Base-by-base conservation (phyloP, 30 jellyfish, hydroid and myxozoan species). In the Euphysa ruthae region DNA sequence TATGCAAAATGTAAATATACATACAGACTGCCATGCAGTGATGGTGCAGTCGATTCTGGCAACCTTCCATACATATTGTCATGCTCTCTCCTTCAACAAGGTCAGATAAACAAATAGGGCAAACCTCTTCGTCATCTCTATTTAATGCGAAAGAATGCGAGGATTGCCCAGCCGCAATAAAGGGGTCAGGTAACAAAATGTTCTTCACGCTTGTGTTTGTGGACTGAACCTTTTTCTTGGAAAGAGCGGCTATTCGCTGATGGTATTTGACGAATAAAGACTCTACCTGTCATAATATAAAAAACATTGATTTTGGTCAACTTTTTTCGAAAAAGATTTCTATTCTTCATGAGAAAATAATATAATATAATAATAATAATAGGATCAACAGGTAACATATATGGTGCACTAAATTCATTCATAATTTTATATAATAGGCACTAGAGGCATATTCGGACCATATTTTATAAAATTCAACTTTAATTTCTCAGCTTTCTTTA, bases 21-120 rank as follows among this genome's bases (percentile, higher is more conserved):
- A 79, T 80, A 88, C 97, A 88, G 0, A 88, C 92, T 0, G 97
- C 93, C 97, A 88, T 88, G 90, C 97, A 88, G 49, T 88, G 97
- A 43, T 88, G 97, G 65, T 88, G 97, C 56, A 88, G 74, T 49
- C 93, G 77, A 49, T 88, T 88, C 19, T 81, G 78, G 49, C 97
- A 88, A 7, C 97, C 97, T 25, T 80, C 92, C 7, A 76, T 74
- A 32, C 97, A 88, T 42, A 81, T 49, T 34, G 97, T 88, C 94
- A 88, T 74, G 55, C 97, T 88, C 81, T 88, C 97, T 0, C 97
- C 97, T 49, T 88, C 97, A 15, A 88, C 97, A 79, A 88, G 82
- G 34, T 88, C 97, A 16, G 82, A 75, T 32, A 88, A 75, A 38
- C 97, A 88, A 28, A 88, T 88, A 18, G 97, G 97, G 43, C 97